Percentiles rank a stretch among this genome's conserved stretches.
Evolutionary conservation across 2,797 vertebrate species (phyloP).

Genomic region (Vipera latastei): DNA sequence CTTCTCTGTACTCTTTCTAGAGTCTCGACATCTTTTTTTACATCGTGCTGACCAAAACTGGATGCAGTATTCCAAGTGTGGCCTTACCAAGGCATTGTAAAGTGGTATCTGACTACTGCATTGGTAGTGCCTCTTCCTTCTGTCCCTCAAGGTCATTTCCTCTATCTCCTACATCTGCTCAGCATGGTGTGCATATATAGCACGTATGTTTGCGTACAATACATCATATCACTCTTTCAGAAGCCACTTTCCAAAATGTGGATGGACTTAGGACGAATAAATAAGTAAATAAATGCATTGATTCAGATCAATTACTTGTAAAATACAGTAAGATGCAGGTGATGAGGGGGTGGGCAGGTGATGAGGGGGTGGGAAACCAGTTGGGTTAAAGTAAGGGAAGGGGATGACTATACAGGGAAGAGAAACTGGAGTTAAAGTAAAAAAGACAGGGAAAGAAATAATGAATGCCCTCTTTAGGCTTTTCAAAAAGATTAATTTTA

Average conservation of each 20-base stretch:
- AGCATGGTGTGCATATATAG: neutral
- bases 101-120: neutral
- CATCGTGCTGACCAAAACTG: too few species aligned
- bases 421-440: neutral
- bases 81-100: too few species aligned
- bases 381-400: neutral
- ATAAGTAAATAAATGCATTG: neutral
- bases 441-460: neutral
- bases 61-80: too few species aligned
- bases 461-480: neutral
- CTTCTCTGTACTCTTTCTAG: too few species aligned
- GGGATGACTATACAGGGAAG: neutral
- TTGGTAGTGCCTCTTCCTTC: neutral
- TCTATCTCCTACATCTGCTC: neutral
- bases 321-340: neutral
- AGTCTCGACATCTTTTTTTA: too few species aligned
- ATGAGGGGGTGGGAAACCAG: neutral
- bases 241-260: neutral
- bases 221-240: neutral
- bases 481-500: neutral
- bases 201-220: neutral
- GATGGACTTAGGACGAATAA: neutral
- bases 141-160: neutral
- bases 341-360: neutral
- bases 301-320: neutral